These are phyloP conservation scores for Butorides virescens DNA, from an alignment of 2,113 vertebrate species.

Conservation along the genomic window DNA sequence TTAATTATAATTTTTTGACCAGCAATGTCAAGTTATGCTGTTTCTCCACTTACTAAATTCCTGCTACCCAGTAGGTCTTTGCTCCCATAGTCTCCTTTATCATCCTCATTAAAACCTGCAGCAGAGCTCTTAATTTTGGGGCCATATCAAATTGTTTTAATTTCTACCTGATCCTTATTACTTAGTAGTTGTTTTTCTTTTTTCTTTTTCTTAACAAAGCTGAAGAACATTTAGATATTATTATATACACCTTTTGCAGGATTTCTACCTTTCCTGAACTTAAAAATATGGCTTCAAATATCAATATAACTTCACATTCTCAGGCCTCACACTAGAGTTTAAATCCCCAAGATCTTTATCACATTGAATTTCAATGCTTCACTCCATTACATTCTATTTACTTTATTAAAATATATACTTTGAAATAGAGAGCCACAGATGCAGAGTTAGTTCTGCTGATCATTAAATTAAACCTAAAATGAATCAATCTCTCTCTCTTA, in stretches of 20 bases:
- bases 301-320: not conserved
- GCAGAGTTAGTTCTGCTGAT: not conserved
- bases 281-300: not conserved
- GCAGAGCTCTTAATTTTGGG: not conserved
- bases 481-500: not conserved
- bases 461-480: not conserved
- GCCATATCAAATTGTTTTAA: not conserved
- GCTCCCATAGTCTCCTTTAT: not conserved
- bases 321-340: not conserved
- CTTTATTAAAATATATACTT: not conserved
- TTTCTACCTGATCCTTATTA: not conserved
- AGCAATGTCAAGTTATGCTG: not conserved
- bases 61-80: not conserved
- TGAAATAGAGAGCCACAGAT: not conserved
- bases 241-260: not conserved
- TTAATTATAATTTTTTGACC: not conserved
- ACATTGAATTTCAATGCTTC: not conserved
- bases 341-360: not conserved
- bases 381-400: not conserved
- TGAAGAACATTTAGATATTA: not conserved
- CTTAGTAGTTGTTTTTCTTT: not conserved
- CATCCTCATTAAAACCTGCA: not conserved
- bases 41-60: not conserved
- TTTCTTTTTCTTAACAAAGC: not conserved
- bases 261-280: not conserved